Evolutionary conservation across 2,888 invertebrate species (phyloP).

Genomic region (Epicampocera succincta): DNA sequence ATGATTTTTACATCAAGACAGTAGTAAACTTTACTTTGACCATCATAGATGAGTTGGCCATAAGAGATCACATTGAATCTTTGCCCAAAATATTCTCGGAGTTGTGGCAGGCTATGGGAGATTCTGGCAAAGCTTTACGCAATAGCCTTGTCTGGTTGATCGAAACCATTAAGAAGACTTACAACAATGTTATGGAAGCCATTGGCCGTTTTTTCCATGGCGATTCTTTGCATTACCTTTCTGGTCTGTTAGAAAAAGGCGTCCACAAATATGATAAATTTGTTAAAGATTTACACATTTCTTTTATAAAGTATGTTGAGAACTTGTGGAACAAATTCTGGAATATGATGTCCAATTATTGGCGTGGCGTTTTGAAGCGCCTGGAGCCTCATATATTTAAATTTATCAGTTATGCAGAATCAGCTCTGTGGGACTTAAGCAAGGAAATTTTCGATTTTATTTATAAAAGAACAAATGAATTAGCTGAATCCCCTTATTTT

Average conservation of each 20-base stretch:
- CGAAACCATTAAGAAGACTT: slow-evolving; percentile 85
- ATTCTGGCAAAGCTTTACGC: slow-evolving; percentile 89
- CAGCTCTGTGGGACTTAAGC: slow-evolving; percentile 87
- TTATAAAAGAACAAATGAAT: slow-evolving; percentile 89
- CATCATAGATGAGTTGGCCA: slow-evolving; percentile 89
- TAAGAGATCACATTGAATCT: slow-evolving; percentile 89
- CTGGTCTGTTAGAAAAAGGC: slow-evolving; percentile 86
- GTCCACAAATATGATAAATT: slow-evolving; percentile 90
- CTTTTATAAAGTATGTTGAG: slow-evolving; percentile 87
- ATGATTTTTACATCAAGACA: slow-evolving; percentile 92
- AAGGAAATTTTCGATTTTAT: slow-evolving; percentile 89
- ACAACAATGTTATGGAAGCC: slow-evolving; percentile 87
- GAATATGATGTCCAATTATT: slow-evolving; percentile 85
- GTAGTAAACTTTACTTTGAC: slow-evolving; percentile 87
- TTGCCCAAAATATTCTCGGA: slow-evolving; percentile 91
- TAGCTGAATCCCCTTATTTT: slow-evolving; percentile 91
- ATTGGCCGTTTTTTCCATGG: slow-evolving; percentile 87
- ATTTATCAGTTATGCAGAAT: slow-evolving; percentile 88
- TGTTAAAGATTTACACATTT: slow-evolving; percentile 88
- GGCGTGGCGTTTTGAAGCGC: slow-evolving; percentile 87
- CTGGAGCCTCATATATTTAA: slow-evolving; percentile 91
- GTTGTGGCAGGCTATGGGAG: slow-evolving; percentile 93
- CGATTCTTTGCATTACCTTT: slow-evolving; percentile 88
- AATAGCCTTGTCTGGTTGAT: slow-evolving; percentile 89
- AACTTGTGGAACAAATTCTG: slow-evolving; percentile 88